Base-by-base conservation (phyloP, 2,888 invertebrate species). In the Lasioglossum calceatum region DNA sequence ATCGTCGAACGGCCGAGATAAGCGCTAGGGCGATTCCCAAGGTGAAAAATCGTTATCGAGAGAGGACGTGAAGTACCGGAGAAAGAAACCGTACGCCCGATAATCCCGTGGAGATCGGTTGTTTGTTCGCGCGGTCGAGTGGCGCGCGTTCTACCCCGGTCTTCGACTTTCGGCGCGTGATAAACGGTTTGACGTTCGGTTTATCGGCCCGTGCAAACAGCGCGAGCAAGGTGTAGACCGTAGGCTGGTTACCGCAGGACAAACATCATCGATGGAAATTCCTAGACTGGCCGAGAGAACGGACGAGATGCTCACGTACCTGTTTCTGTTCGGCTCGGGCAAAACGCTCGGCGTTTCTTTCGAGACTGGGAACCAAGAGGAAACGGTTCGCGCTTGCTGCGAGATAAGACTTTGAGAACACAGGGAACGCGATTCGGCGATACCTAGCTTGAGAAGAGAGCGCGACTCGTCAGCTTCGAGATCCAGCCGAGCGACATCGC, bases 141-240 rank as follows among this genome's bases (percentile, higher is more conserved):
- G 85, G 79, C 82, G 85, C 76, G 78, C 75, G 79, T 84, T 84
- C 82, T 1, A 86, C 23, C 84, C 88, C 75, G 81, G 81, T 77
- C 88, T 80, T 89, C 78, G 80, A 83, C 82, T 80, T 71, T 72
- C 71, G 58, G 72, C 72, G 64, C 61, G 64, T 82, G 83, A 91
- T 86, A 89, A 91, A 91, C 91, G 87, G 84, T 88, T 91, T 85
- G 86, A 87, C 86, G 84, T 85, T 77, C 87, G 88, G 85, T 92
- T 92, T 93, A 92, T 93, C 92, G 90, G 44, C 81, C 77, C 86
- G 90, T 88, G 91, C 91, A 92, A 92, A 92, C 87, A 92, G 87
- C 70, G 84, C 88, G 87, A 90, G 89, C 89, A 82, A 87, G 88
- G 85, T 80, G 82, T 78, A 86, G 84, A 87, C 67, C 27, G 86